Evolutionary conservation across 2,113 vertebrate genomes (phyloP), one percentile per base, ranked within the genome.

Genomic region (Trochalopteron elliotii): DNA sequence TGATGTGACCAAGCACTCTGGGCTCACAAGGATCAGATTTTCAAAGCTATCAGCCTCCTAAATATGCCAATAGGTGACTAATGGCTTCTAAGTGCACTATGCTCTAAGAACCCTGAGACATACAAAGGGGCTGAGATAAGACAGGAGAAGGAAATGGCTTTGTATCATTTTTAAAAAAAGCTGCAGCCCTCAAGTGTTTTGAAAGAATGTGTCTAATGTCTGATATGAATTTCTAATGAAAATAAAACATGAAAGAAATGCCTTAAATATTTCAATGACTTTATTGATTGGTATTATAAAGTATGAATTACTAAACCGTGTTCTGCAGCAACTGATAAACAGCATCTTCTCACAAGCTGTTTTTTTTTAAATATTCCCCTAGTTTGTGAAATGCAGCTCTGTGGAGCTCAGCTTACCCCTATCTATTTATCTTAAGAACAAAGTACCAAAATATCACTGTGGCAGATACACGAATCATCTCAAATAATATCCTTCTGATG

Each of bases 11-110:
- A 70, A 89, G 28, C 44, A 12, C 77, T 89, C 17, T 22, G 57
- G 75, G 81, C 53, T 87, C 65, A 33, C 69, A 69, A 42, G 68
- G 83, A 80, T 61, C 42, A 49, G 64, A 55, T 84, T 87, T 92
- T 91, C 89, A 94, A 94, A 95, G 95, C 93, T 53, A 56, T 86
- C 65, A 88, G 83, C 37, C 53, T 83, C 64, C 83, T 49, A 90
- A 90, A 78, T 47, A 68, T 52, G 64, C 79, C 76, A n/a, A n/a
- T 17, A 78, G 93, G 93, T 92, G 95, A 95, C 95, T 97, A 97
- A 96, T 94, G 89, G 91, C 80, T 93, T 87, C 80, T 71, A 40
- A 97, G 89, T 91, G 89, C 76, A 12, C 83, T 57, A 0, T 61
- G 63, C 59, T 87, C 31, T 31, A 16, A 55, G 63, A 80, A 59